phyloP scores from a whole-genome alignment of 2,888 invertebrate genomes.

The Ephialtes manifestator region DNA sequence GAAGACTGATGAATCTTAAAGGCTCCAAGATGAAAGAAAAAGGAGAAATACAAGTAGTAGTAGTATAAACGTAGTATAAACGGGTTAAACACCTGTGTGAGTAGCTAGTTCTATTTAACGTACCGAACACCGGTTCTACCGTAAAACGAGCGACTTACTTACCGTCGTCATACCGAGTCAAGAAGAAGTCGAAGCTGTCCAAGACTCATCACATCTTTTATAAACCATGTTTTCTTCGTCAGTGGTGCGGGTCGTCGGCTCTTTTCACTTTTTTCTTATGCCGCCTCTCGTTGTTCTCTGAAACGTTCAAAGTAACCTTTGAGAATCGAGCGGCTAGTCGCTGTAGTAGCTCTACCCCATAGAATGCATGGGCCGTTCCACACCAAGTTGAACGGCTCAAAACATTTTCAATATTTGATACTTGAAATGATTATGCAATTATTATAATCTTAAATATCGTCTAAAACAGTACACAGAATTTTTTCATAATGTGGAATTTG shows the following conservation, averaged over 20 bases:
- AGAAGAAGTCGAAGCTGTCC: constrained; percentile 49
- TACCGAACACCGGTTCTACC: constrained; percentile 36
- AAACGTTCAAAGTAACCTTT: constrained; percentile 49
- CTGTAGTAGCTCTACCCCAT: constrained; percentile 1
- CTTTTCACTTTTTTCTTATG: constrained; percentile 33
- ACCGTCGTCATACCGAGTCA: constrained; percentile 47
- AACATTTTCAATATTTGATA: neutral
- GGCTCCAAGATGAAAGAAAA: neutral
- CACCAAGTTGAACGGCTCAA: neutral
- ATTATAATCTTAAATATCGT: neutral
- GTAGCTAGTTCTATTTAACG: constrained; percentile 52
- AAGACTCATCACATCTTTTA: constrained; percentile 55
- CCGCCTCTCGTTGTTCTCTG: constrained; percentile 39
- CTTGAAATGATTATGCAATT: neutral
- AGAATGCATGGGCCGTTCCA: neutral
- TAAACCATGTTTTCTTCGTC: constrained; percentile 56
- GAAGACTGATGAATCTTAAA: neutral
- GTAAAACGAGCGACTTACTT: constrained; percentile 44
- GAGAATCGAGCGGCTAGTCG: constrained; percentile 34
- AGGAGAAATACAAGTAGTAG: neutral
- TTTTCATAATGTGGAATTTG: too few species aligned
- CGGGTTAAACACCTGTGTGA: constrained; percentile 14
- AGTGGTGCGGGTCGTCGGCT: constrained; percentile 41
- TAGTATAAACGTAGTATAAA: neutral
- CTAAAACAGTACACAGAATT: too few species aligned